A percentile compares a stretch with the other conserved stretches of the same genome.
Conservation (phyloP, 2,113 vertebrate genomes). For the Platysteira castanea region DNA sequence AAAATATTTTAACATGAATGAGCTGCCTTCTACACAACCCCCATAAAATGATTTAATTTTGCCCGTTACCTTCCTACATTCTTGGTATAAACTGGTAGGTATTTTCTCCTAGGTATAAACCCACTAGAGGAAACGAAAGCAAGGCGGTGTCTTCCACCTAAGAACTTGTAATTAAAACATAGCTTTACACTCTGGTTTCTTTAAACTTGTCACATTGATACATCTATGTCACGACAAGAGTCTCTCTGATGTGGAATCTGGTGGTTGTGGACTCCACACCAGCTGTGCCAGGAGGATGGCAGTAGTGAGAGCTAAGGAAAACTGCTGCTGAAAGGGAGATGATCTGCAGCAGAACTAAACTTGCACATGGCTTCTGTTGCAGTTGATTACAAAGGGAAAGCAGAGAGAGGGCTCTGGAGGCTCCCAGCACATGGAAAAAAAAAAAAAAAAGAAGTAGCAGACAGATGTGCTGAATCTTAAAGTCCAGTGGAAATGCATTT, state of each 20-base stretch:
- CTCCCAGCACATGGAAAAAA: background rate
- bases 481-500: slow-evolving; percentile 24
- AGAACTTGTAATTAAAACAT: background rate
- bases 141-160: background rate
- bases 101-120: background rate
- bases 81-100: background rate
- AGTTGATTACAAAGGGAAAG: slow-evolving; percentile 23
- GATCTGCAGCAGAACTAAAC: slow-evolving; percentile 9
- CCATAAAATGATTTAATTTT: background rate
- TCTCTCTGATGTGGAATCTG: slow-evolving; percentile 63
- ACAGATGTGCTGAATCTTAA: slow-evolving; percentile 49
- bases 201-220: background rate
- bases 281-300: background rate
- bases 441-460: background rate
- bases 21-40: background rate
- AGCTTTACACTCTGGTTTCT: background rate
- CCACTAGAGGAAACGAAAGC: background rate
- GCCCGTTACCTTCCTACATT: background rate
- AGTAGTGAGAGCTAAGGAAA: slow-evolving; percentile 67
- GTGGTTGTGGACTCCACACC: slow-evolving; percentile 44
- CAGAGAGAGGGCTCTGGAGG: slow-evolving; percentile 11
- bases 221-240: background rate
- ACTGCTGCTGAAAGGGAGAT: slow-evolving; percentile 62
- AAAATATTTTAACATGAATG: background rate
- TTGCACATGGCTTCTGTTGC: background rate